Evolutionary conservation across 2,888 invertebrate genomes (phyloP), one percentile per base, ranked within the genome.

Genomic region (Podabrus alpinus): DNA sequence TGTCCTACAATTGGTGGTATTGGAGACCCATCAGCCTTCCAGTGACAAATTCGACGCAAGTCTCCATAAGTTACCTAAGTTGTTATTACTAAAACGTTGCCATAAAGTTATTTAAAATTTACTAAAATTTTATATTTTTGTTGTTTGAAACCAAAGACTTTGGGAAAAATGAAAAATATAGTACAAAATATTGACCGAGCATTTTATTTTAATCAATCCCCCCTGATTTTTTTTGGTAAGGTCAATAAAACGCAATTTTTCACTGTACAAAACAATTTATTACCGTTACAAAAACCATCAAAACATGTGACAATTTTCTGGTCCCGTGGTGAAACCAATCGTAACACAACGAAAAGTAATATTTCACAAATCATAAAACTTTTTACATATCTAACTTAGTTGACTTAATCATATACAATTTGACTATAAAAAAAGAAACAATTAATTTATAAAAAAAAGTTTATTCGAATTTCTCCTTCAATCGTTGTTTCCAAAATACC

Each of bases 1-100:
- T 94, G 81, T 94, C 93, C 91, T 94, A 94, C 85, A 94, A 94
- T 85, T 94, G 94, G 94, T 94, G 94, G 92, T 94, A 94, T 82
- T 95, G 94, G 94, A 89, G 93, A 83, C 93, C 94, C 21, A 86
- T 90, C 19, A 91, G 93, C 82, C 89, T 91, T 78, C 91, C 93
- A 77, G 86, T 89, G 62, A 88, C 90, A 83, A 90, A 87, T 84
- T 89, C 91, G 83, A 92, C 89, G 80, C 87, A 89, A 82, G 90
- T 88, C 67, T 90, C 92, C 69, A 89, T 94, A 74, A 91, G 90
- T 75, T 94, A 93, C 84, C 88, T 94, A 69, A 93, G 92, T 68
- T 94, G 94, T 66, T 94, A 92, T 83, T 94, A 94, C 45, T 45
- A 45, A 45, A 45, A 45, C 2, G 45, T n/a, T 45, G 45, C 45